Conservation (phyloP, 2,113 vertebrate species). For the Bubo scandiacus region DNA sequence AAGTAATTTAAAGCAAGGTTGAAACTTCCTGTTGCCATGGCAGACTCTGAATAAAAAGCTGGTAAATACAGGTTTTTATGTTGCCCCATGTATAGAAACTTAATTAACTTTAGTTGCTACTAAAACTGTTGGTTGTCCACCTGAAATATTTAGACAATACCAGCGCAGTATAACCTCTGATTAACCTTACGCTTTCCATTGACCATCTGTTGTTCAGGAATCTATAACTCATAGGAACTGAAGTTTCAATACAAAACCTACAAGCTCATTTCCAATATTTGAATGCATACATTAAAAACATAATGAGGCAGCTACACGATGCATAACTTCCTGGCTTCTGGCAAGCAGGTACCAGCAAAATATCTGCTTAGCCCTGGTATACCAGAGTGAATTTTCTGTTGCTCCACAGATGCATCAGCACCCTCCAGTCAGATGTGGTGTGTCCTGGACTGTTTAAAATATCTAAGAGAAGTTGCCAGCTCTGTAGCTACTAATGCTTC, state of each 20-base stretch:
- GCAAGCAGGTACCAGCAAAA: not conserved
- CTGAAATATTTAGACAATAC: not conserved
- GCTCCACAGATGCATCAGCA: not conserved
- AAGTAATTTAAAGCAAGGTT: not conserved
- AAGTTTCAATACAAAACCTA: not conserved
- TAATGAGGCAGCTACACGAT: accelerated
- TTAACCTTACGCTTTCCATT: not conserved
- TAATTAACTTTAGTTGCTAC: not conserved
- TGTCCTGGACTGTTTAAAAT: not conserved
- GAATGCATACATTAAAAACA: not conserved
- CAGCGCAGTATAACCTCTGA: not conserved
- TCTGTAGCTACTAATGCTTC: not conserved
- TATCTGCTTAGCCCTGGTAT: not conserved
- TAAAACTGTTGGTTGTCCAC: not conserved
- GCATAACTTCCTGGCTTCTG: not conserved
- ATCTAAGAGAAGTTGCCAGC: not conserved
- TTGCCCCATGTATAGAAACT: not conserved
- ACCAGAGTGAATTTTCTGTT: not conserved
- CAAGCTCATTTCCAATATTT: not conserved
- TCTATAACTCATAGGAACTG: not conserved
- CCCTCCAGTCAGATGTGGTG: not conserved
- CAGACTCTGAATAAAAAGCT: not conserved
- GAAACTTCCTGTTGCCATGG: not conserved
- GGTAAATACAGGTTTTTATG: not conserved
- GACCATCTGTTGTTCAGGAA: not conserved